Percentiles rank a stretch among this genome's conserved stretches.
phyloP scores from a whole-genome alignment of 2,888 invertebrate species.

The Hypomecis punctinalis region DNA sequence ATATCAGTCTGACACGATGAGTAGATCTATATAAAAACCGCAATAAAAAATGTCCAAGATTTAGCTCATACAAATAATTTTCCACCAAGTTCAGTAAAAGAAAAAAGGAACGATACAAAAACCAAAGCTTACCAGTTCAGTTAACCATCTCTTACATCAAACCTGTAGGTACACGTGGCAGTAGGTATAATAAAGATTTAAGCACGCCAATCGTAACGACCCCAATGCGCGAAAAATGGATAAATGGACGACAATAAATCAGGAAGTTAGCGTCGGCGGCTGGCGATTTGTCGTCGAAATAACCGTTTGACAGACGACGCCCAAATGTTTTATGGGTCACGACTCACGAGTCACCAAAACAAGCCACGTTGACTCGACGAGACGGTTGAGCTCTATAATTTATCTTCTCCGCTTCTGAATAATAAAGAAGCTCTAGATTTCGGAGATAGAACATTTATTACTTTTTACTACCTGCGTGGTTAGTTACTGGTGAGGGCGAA shows the following conservation, averaged over 20 bases:
- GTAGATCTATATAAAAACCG: too few species aligned
- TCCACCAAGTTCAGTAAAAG: too few species aligned
- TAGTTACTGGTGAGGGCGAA: constrained; percentile 18
- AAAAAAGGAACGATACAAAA: too few species aligned
- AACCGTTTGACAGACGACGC: constrained; percentile 62
- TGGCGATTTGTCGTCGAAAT: constrained; percentile 67
- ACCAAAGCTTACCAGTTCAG: too few species aligned
- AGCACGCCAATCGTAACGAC: constrained; percentile 32
- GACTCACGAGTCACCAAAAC: constrained; percentile 53
- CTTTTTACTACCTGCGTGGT: constrained; percentile 33
- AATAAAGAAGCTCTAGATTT: constrained; percentile 48
- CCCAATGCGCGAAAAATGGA: constrained; percentile 50
- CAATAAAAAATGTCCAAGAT: too few species aligned
- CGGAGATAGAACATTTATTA: constrained; percentile 34
- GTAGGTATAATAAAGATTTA: constrained; percentile 27
- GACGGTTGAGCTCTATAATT: constrained; percentile 44
- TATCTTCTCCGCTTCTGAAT: constrained; percentile 54
- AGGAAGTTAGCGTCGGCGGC: constrained; percentile 63
- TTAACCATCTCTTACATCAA: not conserved
- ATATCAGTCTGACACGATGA: too few species aligned
- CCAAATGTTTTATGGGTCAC: constrained; percentile 58
- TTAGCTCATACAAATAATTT: too few species aligned
- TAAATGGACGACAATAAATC: constrained; percentile 73
- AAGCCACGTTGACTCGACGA: constrained; percentile 37
- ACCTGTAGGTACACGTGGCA: not conserved